These are phyloP conservation scores for Caracal caracal DNA, from an alignment of 2,113 vertebrate genomes.

Conservation along the genomic window DNA sequence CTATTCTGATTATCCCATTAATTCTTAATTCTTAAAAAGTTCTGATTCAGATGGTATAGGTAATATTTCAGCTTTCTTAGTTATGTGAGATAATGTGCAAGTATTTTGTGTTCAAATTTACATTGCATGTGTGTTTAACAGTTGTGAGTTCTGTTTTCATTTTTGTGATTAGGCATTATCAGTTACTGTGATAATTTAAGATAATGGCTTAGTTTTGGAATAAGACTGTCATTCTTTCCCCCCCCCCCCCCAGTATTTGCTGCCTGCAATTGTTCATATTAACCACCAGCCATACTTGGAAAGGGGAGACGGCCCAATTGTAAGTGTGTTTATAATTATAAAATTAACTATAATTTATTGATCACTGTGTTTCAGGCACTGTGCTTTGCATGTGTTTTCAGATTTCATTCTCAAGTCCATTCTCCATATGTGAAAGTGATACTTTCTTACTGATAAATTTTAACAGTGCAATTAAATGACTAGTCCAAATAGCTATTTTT, in stretches of 20 bases:
- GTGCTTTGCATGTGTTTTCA: background rate
- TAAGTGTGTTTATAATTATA: conserved; percentile 86
- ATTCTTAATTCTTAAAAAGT: background rate
- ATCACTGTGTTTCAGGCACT: background rate
- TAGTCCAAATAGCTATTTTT: background rate
- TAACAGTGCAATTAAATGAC: background rate
- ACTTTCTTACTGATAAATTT: background rate
- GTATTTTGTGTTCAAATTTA: background rate
- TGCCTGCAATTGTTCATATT: conserved; percentile 98
- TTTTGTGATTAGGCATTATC: background rate
- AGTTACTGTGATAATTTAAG: background rate
- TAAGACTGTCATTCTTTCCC: conserved; percentile 31
- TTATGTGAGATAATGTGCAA: background rate
- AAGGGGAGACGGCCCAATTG: conserved; percentile 97
- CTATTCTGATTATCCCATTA: background rate
- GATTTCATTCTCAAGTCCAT: background rate
- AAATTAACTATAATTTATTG: background rate
- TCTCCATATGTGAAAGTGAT: background rate
- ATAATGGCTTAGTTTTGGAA: background rate
- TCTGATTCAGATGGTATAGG: background rate
- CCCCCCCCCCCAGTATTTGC: conserved; percentile 89
- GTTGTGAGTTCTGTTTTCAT: background rate
- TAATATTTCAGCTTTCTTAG: background rate
- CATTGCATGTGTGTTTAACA: background rate
- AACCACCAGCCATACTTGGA: conserved; percentile 99